Evolutionary conservation across 2,113 vertebrate species (phyloP).

Genomic region (Crypturellus undulatus): DNA sequence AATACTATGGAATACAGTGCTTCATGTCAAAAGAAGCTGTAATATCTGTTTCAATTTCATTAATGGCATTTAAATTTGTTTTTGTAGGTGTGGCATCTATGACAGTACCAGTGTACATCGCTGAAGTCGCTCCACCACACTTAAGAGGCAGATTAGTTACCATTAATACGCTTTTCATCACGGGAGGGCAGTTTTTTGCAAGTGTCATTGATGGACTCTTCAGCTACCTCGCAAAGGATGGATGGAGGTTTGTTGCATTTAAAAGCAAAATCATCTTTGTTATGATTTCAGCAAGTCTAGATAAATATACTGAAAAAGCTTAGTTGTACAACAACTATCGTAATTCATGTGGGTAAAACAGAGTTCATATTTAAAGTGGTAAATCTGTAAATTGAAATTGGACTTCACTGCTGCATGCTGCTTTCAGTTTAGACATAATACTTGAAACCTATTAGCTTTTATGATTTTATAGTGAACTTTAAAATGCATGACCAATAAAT

Average conservation of each 20-base stretch:
- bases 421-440: not conserved
- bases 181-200: conserved; percentile 96
- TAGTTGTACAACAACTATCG: not conserved
- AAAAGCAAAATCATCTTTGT: not conserved
- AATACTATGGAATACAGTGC: not conserved
- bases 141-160: conserved; percentile 94
- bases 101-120: conserved; percentile 97
- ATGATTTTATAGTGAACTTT: conserved; percentile 33
- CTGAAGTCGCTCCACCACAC: conserved; percentile 92
- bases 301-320: not conserved
- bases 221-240: conserved; percentile 88
- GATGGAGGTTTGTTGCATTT: conserved; percentile 89
- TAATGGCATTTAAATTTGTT: not conserved
- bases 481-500: conserved; percentile 49
- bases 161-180: conserved; percentile 94
- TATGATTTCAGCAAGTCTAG: not conserved
- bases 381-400: not conserved
- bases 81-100: conserved; percentile 91
- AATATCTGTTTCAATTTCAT: not conserved
- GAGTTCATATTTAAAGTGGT: not conserved
- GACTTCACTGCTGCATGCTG: conserved; percentile 6
- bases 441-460: not conserved
- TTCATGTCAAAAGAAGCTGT: not conserved
- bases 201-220: conserved; percentile 93
- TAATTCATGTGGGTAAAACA: not conserved